Evolutionary conservation across 2,888 invertebrate genomes (phyloP), one percentile per base, ranked within the genome.

Genomic region (Limnephilus marmoratus): DNA sequence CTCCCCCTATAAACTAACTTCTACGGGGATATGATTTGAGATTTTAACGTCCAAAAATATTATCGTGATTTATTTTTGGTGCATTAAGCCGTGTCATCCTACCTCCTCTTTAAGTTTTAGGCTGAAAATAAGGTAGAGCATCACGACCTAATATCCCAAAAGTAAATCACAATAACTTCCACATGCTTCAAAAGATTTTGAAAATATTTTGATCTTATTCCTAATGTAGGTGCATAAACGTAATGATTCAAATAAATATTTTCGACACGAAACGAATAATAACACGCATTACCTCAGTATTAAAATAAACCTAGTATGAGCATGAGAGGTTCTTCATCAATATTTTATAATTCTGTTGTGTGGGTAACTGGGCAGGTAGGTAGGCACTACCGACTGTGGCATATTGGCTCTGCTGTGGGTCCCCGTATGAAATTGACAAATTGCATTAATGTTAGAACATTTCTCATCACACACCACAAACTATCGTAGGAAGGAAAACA

Each of bases 361-460:
- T 68, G 68, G 68, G 68, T 68, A 68, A n/a, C 68, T n/a, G 24
- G 68, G 68, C 24, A 68, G 68, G 68, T 53, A 53, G 15, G 53
- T 9, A 68, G 24, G 7, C 31, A 68, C 68, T 68, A 9, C 68
- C n/a, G 24, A 68, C 68, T 68, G 68, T 68, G 68, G 68, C 9
- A 68, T 68, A 68, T 34, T 82, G 34, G 3, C 90, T 81, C 29
- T 41, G 90, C 90, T 81, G 90, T 90, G 41, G 90, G 90, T 90
- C 90, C 29, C 88, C n/a, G 31, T 88, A 31, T 90, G 90, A 90
- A 41, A 81, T 81, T 90, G 90, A 90, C 90, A 90, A 90, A 90
- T 90, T 81, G 81, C 90, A 81, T 81, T 81, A 90, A 90, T 81
- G 81, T 81, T 34, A 12, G 37, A 90, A 90, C 81, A 90, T 90